Conservation (phyloP, 2,113 vertebrate genomes). For the Cyrtonyx montezumae region DNA sequence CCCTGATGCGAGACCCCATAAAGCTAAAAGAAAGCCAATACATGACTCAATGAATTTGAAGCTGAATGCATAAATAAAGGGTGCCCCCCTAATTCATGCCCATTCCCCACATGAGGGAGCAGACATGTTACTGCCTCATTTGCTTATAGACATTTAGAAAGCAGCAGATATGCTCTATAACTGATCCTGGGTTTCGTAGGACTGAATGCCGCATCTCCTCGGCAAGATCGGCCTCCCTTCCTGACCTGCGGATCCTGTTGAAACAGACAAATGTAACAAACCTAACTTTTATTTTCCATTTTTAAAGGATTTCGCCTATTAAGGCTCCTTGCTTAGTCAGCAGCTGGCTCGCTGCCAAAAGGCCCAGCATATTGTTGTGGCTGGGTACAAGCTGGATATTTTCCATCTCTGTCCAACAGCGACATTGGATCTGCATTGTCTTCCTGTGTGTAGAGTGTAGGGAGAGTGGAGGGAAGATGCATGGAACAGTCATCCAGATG, state of each 20-base stretch:
- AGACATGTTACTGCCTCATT: neutral
- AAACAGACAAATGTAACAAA: slow-evolving; percentile 40
- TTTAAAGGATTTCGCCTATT: slow-evolving; percentile 20
- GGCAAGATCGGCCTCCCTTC: neutral
- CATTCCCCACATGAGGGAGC: neutral
- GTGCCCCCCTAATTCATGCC: neutral
- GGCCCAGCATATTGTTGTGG: slow-evolving; percentile 30
- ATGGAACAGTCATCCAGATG: slow-evolving; percentile 57
- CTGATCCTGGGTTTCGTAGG: neutral
- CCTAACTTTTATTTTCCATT: slow-evolving; percentile 37
- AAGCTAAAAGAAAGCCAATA: neutral
- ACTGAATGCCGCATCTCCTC: neutral
- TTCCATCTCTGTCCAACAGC: slow-evolving; percentile 50
- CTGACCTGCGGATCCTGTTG: neutral
- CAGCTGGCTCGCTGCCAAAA: slow-evolving; percentile 59
- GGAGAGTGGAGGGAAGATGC: slow-evolving; percentile 47
- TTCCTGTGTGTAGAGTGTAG: slow-evolving; percentile 27
- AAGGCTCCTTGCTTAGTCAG: slow-evolving; percentile 65
- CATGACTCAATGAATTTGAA: neutral
- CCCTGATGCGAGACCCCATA: neutral
- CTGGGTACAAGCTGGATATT: slow-evolving; percentile 57
- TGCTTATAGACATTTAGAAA: neutral
- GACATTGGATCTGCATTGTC: slow-evolving; percentile 52
- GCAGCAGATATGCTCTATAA: neutral
- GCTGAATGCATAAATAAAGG: neutral